phyloP scores from a whole-genome alignment of 2,888 invertebrate genomes.

The Nowickia ferox region DNA sequence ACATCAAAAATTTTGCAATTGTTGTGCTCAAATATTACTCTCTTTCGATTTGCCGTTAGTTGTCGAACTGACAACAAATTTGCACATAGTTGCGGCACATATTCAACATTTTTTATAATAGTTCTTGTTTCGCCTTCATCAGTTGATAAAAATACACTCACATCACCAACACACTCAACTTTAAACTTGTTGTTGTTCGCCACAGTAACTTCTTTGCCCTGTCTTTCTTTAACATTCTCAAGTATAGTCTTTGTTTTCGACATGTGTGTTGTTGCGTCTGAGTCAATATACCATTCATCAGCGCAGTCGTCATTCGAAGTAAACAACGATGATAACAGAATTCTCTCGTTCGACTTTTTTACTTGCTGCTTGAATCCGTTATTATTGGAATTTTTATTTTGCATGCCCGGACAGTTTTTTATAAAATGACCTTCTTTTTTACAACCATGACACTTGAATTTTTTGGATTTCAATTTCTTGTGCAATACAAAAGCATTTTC shows the following conservation, averaged over 20 bases:
- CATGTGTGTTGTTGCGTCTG: constrained; percentile 58
- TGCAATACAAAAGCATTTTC: constrained; percentile 50
- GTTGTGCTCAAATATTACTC: constrained; percentile 44
- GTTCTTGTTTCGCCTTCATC: constrained; percentile 6
- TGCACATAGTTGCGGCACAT: too few species aligned
- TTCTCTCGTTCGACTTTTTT: constrained; percentile 45
- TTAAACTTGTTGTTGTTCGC: constrained; percentile 48
- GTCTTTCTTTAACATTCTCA: constrained; percentile 26
- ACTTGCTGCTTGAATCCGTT: constrained; percentile 28
- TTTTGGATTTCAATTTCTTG: constrained; percentile 23
- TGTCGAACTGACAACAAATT: background rate
- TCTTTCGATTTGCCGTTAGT: constrained; percentile 60
- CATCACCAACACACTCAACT: constrained; percentile 40
- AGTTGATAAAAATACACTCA: background rate
- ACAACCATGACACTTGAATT: background rate
- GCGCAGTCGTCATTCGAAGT: constrained; percentile 26
- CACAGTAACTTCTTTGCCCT: constrained; percentile 23
- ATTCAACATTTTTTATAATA: constrained; percentile 21
- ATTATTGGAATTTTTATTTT: constrained; percentile 3
- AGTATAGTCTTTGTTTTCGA: constrained; percentile 35
- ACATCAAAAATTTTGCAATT: constrained; percentile 36
- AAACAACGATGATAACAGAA: constrained; percentile 47
- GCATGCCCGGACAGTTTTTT: constrained; percentile 58
- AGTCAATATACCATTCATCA: constrained; percentile 56
- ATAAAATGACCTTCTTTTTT: background rate